phyloP scores from a whole-genome alignment of 2,113 vertebrate species.

The Acanthisitta chloris region DNA sequence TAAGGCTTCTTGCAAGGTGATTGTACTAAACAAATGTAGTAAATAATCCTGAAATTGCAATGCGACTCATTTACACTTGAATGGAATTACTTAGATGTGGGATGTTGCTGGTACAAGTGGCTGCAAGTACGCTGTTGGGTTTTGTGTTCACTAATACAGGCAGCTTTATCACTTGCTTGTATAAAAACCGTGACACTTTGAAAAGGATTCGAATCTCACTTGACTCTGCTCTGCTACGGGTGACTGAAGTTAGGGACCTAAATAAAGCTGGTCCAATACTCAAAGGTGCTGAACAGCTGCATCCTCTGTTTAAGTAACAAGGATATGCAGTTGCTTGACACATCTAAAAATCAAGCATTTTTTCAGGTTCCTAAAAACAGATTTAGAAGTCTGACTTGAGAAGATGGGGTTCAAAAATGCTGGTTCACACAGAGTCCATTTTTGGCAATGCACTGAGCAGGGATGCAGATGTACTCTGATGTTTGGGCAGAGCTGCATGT shows the following conservation, averaged over 20 bases:
- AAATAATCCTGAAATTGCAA: conserved; percentile 50
- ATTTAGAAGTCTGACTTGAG: not conserved
- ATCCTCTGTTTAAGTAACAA: not conserved
- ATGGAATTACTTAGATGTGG: conserved; percentile 31
- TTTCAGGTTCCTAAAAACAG: not conserved
- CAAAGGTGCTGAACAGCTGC: not conserved
- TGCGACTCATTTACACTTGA: conserved; percentile 30
- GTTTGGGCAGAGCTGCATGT: not conserved
- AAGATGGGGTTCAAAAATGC: not conserved
- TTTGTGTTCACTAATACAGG: not conserved
- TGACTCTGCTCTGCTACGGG: not conserved
- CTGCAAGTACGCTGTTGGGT: not conserved
- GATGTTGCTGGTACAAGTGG: not conserved
- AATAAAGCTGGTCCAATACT: not conserved
- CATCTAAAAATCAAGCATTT: not conserved
- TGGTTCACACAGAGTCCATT: not conserved
- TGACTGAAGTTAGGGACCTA: not conserved
- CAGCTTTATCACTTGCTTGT: not conserved
- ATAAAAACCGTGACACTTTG: not conserved
- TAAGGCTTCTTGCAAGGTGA: conserved; percentile 21
- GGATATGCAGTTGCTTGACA: not conserved
- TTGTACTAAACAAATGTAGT: conserved; percentile 45
- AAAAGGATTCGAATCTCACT: not conserved
- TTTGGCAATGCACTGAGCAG: not conserved
- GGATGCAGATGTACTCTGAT: accelerated